Percentiles rank a stretch among this genome's conserved stretches.
Evolutionary conservation across 2,888 invertebrate genomes (phyloP).

Genomic region (Aphrophora alni): DNA sequence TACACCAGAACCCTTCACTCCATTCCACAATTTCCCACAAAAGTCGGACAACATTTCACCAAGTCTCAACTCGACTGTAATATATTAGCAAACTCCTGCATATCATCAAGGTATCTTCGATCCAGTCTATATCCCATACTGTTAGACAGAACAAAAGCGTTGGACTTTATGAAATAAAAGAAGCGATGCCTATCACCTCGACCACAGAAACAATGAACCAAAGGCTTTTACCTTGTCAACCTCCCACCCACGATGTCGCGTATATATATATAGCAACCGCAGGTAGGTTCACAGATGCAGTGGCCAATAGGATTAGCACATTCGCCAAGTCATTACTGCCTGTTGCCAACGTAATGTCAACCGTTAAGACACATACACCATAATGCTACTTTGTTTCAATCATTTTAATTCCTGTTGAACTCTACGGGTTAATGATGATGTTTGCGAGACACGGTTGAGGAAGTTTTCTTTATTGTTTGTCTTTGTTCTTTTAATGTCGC

Average conservation of each 20-base stretch:
- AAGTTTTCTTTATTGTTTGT: background rate
- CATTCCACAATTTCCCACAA: no score
- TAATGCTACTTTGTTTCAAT: background rate
- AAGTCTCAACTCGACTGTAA: background rate
- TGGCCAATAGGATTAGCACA: background rate
- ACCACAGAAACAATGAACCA: background rate
- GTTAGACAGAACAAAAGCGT: background rate
- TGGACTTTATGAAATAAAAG: background rate
- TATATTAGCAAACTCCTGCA: background rate
- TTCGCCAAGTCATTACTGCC: background rate
- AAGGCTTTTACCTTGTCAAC: background rate
- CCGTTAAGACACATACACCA: background rate
- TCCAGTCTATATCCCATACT: constrained; percentile 9
- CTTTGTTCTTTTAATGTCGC: background rate
- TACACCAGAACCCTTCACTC: no score
- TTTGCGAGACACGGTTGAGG: background rate
- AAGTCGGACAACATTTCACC: no score
- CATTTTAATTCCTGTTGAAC: background rate
- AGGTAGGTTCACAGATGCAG: background rate
- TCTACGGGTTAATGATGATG: background rate
- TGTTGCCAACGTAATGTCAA: background rate
- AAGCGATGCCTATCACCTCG: background rate
- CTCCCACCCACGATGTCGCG: constrained; percentile 3
- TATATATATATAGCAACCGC: background rate
- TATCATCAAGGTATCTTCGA: background rate